Percentiles rank a stretch among this genome's conserved stretches.
phyloP scores from a whole-genome alignment of 2,113 vertebrate genomes.

The Clarias macrocephalus region DNA sequence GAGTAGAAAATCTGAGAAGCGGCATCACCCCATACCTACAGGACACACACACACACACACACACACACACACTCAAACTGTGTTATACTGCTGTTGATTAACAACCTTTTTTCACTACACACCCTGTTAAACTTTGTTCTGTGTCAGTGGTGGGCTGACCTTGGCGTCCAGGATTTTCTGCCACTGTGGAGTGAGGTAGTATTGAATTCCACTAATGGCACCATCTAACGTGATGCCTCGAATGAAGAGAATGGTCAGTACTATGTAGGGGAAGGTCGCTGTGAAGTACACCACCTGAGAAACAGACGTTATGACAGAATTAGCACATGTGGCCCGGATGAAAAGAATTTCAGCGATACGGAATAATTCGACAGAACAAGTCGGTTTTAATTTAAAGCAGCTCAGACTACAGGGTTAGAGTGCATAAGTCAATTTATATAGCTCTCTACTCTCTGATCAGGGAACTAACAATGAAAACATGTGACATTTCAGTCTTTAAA shows the following conservation, averaged over 20 bases:
- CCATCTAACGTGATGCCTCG: slow-evolving; percentile 94
- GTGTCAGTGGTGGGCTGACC: slow-evolving; percentile 66
- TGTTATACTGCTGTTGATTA: neutral
- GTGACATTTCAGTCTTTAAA: neutral
- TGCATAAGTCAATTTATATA: neutral
- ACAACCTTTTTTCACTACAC: neutral
- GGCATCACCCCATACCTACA: slow-evolving; percentile 94
- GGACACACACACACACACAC: slow-evolving; percentile 23
- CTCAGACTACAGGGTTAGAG: neutral
- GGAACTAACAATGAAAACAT: neutral
- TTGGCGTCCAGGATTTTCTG: slow-evolving; percentile 95
- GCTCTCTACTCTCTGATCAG: neutral
- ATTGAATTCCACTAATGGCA: slow-evolving; percentile 88
- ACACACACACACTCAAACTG: neutral
- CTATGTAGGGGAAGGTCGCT: slow-evolving; percentile 94
- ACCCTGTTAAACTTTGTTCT: neutral
- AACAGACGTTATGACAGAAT: slow-evolving; percentile 29
- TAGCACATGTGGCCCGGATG: neutral
- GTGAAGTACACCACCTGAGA: slow-evolving; percentile 96
- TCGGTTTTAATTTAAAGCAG: neutral
- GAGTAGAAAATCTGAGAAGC: slow-evolving; percentile 99
- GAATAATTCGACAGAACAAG: too few relatives aligned
- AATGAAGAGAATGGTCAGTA: slow-evolving; percentile 95
- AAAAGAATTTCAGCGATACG: neutral
- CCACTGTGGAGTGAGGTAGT: slow-evolving; percentile 98